phyloP scores from a whole-genome alignment of 2,888 invertebrate species.

The Oxycera nigricornis region DNA sequence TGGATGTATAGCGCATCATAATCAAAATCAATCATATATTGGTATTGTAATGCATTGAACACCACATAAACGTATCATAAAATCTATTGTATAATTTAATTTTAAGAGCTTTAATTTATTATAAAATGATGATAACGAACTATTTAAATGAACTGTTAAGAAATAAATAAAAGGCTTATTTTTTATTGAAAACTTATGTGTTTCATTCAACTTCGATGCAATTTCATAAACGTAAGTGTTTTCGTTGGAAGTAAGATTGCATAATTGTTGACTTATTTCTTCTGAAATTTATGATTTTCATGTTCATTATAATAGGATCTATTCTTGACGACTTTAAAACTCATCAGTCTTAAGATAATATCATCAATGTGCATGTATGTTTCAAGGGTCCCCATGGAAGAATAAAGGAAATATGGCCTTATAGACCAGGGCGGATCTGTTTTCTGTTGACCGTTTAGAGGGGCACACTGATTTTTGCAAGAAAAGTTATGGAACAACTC shows the following conservation, averaged over 20 bases:
- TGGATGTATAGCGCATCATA: neutral
- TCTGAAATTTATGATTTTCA: too few species aligned
- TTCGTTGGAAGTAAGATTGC: neutral
- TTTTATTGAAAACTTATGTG: neutral
- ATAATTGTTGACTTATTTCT: neutral
- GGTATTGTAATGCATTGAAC: neutral
- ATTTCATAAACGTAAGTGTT: neutral
- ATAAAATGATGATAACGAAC: conserved; percentile 7
- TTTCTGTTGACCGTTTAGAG: too few species aligned
- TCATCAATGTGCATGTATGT: too few species aligned
- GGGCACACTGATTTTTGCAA: too few species aligned
- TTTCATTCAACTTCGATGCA: neutral
- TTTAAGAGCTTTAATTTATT: conserved; percentile 38
- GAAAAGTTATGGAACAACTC: too few species aligned
- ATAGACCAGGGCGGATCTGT: too few species aligned
- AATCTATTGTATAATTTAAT: conserved; percentile 5
- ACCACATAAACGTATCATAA: conserved; percentile 34
- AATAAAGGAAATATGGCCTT: too few species aligned
- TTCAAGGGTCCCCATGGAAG: too few species aligned
- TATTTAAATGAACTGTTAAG: neutral
- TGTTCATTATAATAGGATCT: too few species aligned
- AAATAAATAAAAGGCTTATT: neutral
- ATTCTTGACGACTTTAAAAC: too few species aligned
- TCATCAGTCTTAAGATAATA: too few species aligned
- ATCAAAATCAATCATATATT: neutral